Evolutionary conservation across 2,888 invertebrate species (phyloP), one percentile per base, ranked within the genome.

Genomic region (Agriopis leucophaearia): DNA sequence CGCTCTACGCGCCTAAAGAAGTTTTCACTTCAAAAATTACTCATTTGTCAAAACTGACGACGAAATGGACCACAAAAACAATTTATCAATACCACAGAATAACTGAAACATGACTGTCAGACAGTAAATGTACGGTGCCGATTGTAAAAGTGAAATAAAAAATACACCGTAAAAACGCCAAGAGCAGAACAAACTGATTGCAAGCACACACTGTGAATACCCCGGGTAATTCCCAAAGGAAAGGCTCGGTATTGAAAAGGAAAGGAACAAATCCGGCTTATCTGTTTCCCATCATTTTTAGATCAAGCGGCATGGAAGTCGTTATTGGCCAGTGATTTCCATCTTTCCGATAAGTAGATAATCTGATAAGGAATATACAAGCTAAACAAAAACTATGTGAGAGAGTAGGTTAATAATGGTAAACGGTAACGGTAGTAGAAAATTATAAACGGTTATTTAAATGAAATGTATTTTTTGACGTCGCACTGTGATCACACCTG

Each of bases 181-280:
- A 74, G 70, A 70, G 75, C 69, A 68, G 72, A 74, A 62, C 61
- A 56, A 72, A 59, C 72, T 74, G 74, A 79, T 78, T 77, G 74
- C 72, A 74, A 71, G 72, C 73, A 75, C 64, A 68, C 69, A 55
- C 59, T 45, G 54, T 48, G 55, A 76, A 77, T 71, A 56, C 72
- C 64, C 71, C 56, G 71, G 64, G 74, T 72, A 74, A 74, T 66
- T 67, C 63, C 69, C 65, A 57, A 73, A 75, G 66, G 54, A 69
- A 64, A 67, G 57, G 62, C 12, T 16, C 65, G 52, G n/a, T 64
- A 55, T 64, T 68, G 67, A 55, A 15, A 61, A 64, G 15, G 48
- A 70, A 56, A 36, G 52, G 69, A 58, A 45, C 27, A 62, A 58
- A 54, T 45, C 65, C 55, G 48, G 59, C 42, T 65, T 48, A 65